phyloP scores from a whole-genome alignment of 2,797 vertebrate genomes.

The Lagorchestes hirsutus region DNA sequence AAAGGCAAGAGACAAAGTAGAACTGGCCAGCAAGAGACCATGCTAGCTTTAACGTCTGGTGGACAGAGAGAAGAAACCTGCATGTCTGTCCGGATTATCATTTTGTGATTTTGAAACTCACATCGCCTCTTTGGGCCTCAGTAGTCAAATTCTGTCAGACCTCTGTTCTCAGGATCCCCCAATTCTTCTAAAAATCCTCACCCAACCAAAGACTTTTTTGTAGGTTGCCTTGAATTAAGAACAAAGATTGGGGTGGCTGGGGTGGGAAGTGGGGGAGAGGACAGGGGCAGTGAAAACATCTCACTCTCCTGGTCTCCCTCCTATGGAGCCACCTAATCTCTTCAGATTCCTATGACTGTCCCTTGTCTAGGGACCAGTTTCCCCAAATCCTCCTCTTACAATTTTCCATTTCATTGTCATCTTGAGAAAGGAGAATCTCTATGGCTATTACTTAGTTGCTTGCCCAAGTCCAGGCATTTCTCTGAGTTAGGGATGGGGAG shows the following conservation, averaged over 20 bases:
- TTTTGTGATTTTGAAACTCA: background rate
- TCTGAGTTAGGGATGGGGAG: background rate
- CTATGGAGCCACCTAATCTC: background rate
- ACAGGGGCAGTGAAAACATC: background rate
- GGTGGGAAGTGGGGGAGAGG: background rate
- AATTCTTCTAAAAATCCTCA: background rate
- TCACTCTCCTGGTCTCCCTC: background rate
- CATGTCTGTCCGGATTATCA: background rate
- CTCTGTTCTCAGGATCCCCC: background rate
- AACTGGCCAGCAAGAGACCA: background rate
- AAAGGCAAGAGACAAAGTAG: conserved; percentile 4
- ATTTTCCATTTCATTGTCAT: background rate
- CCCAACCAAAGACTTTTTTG: conserved; percentile 16
- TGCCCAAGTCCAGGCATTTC: background rate
- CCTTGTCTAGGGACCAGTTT: background rate
- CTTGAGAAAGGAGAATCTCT: background rate
- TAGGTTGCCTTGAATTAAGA: conserved; percentile 1
- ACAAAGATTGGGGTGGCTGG: too few species aligned
- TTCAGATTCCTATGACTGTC: background rate
- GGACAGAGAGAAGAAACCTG: background rate
- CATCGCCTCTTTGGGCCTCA: background rate
- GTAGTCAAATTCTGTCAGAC: background rate
- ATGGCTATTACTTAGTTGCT: background rate
- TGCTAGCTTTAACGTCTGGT: background rate
- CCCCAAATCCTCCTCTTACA: background rate